phyloP scores from a whole-genome alignment of 1,140 invertebrate species.

The Drosophila pachea region DNA sequence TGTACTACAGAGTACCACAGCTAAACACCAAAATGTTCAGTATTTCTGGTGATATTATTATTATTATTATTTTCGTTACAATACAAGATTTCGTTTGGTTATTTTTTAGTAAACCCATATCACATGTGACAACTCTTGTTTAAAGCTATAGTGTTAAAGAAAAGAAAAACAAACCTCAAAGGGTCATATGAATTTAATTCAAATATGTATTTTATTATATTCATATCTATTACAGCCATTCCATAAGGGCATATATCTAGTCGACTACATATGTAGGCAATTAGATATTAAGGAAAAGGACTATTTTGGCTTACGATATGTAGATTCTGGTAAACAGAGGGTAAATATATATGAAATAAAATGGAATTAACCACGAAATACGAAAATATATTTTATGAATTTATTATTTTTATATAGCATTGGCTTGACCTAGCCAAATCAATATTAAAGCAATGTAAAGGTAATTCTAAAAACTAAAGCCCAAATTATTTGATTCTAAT shows the following conservation, averaged over 20 bases:
- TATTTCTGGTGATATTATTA: too few relatives aligned
- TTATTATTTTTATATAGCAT: conserved; percentile 83
- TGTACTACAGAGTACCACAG: too few relatives aligned
- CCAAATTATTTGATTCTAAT: not conserved
- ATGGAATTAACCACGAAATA: not conserved
- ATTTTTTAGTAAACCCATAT: too few relatives aligned
- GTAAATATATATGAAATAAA: conserved; percentile 80
- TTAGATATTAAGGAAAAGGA: conserved; percentile 97
- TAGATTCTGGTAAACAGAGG: conserved; percentile 94
- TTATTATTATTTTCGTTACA: too few relatives aligned
- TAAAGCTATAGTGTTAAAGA: too few relatives aligned
- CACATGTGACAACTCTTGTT: too few relatives aligned
- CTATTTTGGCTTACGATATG: conserved; percentile 97
- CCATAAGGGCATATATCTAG: conserved; percentile 94
- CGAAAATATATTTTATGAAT: not conserved
- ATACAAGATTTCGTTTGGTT: too few relatives aligned
- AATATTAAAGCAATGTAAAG: conserved; percentile 96
- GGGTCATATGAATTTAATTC: conserved; percentile 1
- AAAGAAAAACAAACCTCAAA: not conserved
- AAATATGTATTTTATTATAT: not conserved
- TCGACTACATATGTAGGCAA: conserved; percentile 96
- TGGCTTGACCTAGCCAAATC: conserved; percentile 97
- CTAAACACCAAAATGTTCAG: too few relatives aligned
- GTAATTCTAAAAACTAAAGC: conserved; percentile 80
- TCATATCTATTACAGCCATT: conserved; percentile 84